Evolutionary conservation across 2,797 vertebrate species (phyloP).

Genomic region (Fringilla coelebs): DNA sequence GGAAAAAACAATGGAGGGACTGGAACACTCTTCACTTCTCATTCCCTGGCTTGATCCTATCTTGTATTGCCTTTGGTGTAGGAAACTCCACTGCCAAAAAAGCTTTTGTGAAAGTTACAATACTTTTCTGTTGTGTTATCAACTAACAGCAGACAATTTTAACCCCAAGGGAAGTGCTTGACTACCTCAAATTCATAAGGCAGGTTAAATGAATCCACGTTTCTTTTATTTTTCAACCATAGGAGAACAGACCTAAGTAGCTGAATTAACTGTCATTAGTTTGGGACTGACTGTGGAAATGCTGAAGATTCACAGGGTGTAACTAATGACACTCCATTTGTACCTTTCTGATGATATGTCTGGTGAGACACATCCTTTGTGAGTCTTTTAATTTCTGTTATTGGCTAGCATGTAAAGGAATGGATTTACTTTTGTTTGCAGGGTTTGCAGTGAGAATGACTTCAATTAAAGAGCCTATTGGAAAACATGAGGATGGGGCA

Average conservation of each 20-base stretch:
- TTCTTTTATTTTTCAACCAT: not conserved
- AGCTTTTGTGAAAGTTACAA: not conserved
- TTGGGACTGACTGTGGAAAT: not conserved
- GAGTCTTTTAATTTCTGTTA: not conserved
- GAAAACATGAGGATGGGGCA: not conserved
- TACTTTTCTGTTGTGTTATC: not conserved
- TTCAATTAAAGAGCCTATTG: not conserved
- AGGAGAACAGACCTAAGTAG: not conserved
- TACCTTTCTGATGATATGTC: not conserved
- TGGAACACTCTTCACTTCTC: not conserved
- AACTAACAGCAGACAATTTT: not conserved
- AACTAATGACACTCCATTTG: not conserved
- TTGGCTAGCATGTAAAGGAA: not conserved
- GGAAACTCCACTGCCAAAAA: not conserved
- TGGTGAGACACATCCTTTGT: not conserved
- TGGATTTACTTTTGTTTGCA: not conserved
- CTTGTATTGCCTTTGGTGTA: constrained; percentile 21
- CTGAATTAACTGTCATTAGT: not conserved
- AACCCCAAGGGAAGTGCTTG: not conserved
- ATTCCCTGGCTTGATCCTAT: not conserved
- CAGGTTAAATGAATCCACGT: not conserved
- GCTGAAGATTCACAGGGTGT: not conserved
- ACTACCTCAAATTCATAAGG: not conserved
- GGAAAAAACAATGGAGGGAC: not conserved
- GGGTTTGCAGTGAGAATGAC: not conserved